Evolutionary conservation across 2,113 vertebrate genomes (phyloP).

Genomic region (Pseudopodoces humilis): DNA sequence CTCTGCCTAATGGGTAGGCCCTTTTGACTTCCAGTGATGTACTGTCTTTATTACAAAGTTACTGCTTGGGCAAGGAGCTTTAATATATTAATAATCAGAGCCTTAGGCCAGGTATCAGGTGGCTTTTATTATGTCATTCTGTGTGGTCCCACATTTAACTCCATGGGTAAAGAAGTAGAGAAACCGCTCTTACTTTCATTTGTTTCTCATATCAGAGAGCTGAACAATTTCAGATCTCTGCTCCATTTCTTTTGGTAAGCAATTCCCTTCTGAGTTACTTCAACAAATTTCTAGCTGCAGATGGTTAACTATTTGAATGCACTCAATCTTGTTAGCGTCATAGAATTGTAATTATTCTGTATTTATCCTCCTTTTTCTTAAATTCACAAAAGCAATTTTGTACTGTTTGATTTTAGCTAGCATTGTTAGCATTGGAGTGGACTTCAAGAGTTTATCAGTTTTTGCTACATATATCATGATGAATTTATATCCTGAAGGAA

Average conservation of each 20-base stretch:
- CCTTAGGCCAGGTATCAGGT: conserved; percentile 40
- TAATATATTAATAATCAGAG: conserved; percentile 3
- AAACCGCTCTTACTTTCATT: neutral
- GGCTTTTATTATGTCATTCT: conserved; percentile 49
- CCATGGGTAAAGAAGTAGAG: neutral
- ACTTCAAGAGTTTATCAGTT: neutral
- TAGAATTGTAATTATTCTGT: neutral
- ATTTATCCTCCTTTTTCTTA: neutral
- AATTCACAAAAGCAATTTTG: neutral
- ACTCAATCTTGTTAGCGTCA: neutral
- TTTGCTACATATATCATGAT: neutral
- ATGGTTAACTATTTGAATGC: neutral
- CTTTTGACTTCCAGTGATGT: neutral
- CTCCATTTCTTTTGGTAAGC: neutral
- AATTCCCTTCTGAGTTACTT: neutral
- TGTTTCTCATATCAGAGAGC: neutral
- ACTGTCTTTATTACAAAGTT: neutral
- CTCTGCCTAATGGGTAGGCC: neutral
- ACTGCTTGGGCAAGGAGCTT: neutral
- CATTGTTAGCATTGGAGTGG: neutral
- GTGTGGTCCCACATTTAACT: conserved; percentile 50
- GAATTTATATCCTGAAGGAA: neutral
- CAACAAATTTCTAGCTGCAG: neutral
- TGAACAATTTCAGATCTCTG: neutral
- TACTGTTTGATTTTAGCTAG: neutral